Base-by-base conservation (phyloP, 2,888 invertebrate species). In the Tetragonula carbonaria region DNA sequence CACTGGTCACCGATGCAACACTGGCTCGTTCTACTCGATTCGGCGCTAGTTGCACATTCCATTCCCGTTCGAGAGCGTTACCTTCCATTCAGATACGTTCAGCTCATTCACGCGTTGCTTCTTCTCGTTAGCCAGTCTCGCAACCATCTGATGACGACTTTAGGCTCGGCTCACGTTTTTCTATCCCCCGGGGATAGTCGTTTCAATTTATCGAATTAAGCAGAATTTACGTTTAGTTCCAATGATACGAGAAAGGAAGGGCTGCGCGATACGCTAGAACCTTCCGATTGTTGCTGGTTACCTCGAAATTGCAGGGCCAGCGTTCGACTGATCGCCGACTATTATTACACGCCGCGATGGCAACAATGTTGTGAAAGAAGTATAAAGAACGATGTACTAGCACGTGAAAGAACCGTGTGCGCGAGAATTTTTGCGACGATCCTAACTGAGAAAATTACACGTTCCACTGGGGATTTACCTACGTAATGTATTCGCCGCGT, bases 361-460 rank as follows among this genome's bases (percentile, higher is more conserved):
- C 28, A 65, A 57, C 28, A 65, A 33, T 33, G 28, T 23, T 57
- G 55, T 18, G 33, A 14, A 76, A 74, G 50, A 71, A 38, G n/a
- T 57, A 73, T n/a, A 33, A 45, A 23, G 63, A 55, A 65, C 55
- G 73, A 21, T 38, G 78, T 73, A 73, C 66, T 66, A 74, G 57
- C 51, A 21, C 59, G 50, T 33, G 23, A 67, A 78, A 78, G 28
- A 50, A 63, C 28, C 68, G 45, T 67, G 53, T 70, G 45, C 71
- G 23, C 66, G 63, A n/a, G 66, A 28, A 53, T 74, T 81, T 85
- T 75, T 53, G 2, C 3, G 86, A 73, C 59, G 72, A 75, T 73
- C 59, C 21, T 74, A 57, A 78, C 75, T 72, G 67, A 23, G 77
- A 38, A 86, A 82, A 86, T 86, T 86, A 86, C 65, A 86, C 75